Base-by-base conservation (phyloP, 2,888 invertebrate genomes). In the Chouioia cunea region DNA sequence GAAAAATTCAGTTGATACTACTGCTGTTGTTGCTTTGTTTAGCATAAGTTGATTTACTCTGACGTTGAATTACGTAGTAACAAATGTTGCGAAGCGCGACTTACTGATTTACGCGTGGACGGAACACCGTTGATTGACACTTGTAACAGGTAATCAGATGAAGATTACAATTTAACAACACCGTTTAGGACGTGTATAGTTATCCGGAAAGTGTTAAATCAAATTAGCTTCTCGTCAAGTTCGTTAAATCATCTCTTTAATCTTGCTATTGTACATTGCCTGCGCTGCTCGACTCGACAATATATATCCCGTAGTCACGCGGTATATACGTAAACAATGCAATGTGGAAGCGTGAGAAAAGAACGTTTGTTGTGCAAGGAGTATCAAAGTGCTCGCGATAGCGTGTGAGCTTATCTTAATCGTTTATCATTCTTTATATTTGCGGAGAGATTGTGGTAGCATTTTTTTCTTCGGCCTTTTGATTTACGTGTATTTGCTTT, bases 301-400 rank as follows among this genome's bases (percentile, higher is more conserved):
- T 63, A 63, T 59, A 71, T 71, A 71, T 71, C 63, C 67, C 58
- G 44, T 48, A 71, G 67, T 64, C 71, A 71, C 71, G 71, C 67
- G 43, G n/a, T n/a, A n/a, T 43, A 44, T n/a, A 18, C 8, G 10
- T 36, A n/a, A 23, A 36, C 48, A 67, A 62, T 16, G 64, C 54
- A 67, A 64, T 64, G 54, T 44, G 54, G 66, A 71, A 67, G 70
- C 70, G 67, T 63, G 66, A 63, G 71, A 66, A 57, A 50, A 64
- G 48, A 64, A 27, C 67, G 71, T 58, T 71, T 36, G 36, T 12
- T n/a, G n/a, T n/a, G n/a, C n/a, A n/a, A n/a, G n/a, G 10, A 36
- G 36, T 36, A 36, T 36, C 36, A 36, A 36, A 36, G 36, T 6
- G 10, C 10, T 36, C 36, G 36, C 36, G 10, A 36, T 10, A 36